A percentile compares a stretch with the other conserved stretches of the same genome.
Evolutionary conservation across 2,888 invertebrate species (phyloP).

Genomic region (Autographa pulchrina): DNA sequence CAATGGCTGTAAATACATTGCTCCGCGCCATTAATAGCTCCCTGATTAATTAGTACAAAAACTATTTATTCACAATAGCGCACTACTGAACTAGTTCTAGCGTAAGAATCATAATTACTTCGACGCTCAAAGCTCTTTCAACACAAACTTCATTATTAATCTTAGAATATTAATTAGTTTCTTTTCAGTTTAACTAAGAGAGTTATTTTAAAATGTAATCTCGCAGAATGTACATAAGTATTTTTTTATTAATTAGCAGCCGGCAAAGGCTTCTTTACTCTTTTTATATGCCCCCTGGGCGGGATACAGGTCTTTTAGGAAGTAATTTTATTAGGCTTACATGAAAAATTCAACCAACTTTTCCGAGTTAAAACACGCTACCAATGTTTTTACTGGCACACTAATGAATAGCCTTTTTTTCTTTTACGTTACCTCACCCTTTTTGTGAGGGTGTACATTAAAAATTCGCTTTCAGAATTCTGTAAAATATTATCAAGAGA

Average conservation of each 20-base stretch:
- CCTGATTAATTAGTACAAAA: conserved; percentile 38
- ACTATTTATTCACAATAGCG: conserved; percentile 8
- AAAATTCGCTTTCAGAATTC: conserved; percentile 34
- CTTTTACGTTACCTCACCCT: conserved; percentile 32
- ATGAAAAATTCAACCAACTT: conserved; percentile 55
- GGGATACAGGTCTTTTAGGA: conserved; percentile 47
- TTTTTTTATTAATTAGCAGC: conserved; percentile 37
- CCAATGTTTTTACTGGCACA: conserved; percentile 55
- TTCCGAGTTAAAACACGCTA: conserved; percentile 50
- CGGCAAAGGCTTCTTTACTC: conserved; percentile 20
- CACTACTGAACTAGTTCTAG: background rate
- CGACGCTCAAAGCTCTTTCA: background rate
- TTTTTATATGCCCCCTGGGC: conserved; percentile 25
- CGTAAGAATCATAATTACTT: conserved; percentile 6
- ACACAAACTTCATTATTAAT: conserved; percentile 10
- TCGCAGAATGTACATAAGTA: background rate
- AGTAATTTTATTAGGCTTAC: conserved; percentile 55
- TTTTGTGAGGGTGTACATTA: conserved; percentile 30
- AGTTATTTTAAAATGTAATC: conserved; percentile 10
- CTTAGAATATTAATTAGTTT: conserved; percentile 10
- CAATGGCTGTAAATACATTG: conserved; percentile 28
- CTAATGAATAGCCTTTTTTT: conserved; percentile 63
- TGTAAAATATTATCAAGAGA: conserved; percentile 9
- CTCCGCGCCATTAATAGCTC: conserved; percentile 24
- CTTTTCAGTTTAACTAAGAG: conserved; percentile 3